Percentiles rank a stretch among this genome's conserved stretches.
These are phyloP conservation scores for Motacilla alba DNA, from an alignment of 2,113 vertebrate genomes.

Conservation along the genomic window DNA sequence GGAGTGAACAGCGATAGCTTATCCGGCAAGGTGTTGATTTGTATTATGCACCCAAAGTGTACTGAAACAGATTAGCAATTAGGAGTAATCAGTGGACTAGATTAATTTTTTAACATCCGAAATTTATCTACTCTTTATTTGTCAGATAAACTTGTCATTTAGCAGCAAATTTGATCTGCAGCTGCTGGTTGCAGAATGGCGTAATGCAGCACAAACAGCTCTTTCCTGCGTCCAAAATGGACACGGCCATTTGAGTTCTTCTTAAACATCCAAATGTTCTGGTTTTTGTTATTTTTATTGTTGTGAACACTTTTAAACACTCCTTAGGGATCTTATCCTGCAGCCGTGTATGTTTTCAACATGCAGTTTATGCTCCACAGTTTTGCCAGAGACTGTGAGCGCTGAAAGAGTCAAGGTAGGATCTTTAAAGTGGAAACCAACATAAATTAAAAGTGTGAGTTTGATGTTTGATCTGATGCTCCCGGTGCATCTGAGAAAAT, in stretches of 20 bases:
- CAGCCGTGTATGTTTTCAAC: background rate
- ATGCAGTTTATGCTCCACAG: background rate
- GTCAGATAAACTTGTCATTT: slow-evolving; percentile 8
- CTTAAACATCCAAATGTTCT: slow-evolving; percentile 30
- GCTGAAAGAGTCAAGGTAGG: background rate
- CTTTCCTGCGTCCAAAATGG: slow-evolving; percentile 19
- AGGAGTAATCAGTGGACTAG: background rate
- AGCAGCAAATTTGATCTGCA: background rate
- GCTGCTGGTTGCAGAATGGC: slow-evolving; percentile 7
- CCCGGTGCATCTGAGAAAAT: background rate
- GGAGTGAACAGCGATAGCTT: background rate
- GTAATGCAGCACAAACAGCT: slow-evolving; percentile 23
- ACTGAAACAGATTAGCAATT: background rate
- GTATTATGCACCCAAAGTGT: background rate
- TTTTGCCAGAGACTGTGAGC: background rate
- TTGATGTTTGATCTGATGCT: background rate
- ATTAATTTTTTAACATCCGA: background rate
- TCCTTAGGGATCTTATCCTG: slow-evolving; percentile 41
- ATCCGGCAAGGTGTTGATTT: background rate
- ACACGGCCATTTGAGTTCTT: background rate
- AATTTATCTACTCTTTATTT: background rate
- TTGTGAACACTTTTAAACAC: slow-evolving; percentile 37
- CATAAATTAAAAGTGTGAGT: background rate
- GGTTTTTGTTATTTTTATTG: slow-evolving; percentile 54
- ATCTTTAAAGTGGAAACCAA: background rate